Evolutionary conservation across 2,113 vertebrate genomes (phyloP), one percentile per base, ranked within the genome.

Genomic region (Sitta europaea): DNA sequence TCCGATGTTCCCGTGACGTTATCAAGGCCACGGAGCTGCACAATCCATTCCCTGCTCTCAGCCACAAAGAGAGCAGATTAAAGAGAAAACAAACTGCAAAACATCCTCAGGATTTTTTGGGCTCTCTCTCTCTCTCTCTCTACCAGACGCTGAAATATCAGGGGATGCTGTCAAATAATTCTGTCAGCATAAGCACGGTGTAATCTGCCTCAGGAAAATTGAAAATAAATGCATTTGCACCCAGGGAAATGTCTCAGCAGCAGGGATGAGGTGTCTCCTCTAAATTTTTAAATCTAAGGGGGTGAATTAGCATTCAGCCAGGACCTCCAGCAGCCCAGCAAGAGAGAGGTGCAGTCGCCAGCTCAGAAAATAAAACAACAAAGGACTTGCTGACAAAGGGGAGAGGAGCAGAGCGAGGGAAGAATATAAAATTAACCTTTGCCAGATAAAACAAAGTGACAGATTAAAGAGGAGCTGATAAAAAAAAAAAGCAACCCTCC

Each of bases 141-240:
- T 29, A 19, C 40, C 48, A 29, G 65, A 36, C 2, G 12, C 77
- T 29, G 65, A 92, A 94, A 16, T 70, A 95, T 86, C 90, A 88
- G 63, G 82, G 88, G 90, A 92, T 57, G 82, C 93, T 86, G 92
- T 90, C 96, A 94, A 88, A 92, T 63, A 95, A 84, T 90, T 93
- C 90, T 67, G 75, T 76, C 88, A 73, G 71, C 63, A 10, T 23
- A 58, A 90, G 55, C 85, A 35, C 2, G n/a, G 59, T 11, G 19
- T 74, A 53, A 96, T 67, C 94, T 77, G 88, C 83, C 90, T 33
- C 24, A 22, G 63, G 91, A 83, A 68, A 35, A 62, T 2, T 36
- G 92, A 40, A 86, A 90, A 88, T 8, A 58, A 94, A 88, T 2
- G 40, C 28, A 7, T 42, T 38, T 3, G 5, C 59, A 62, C 33